Base-by-base conservation (phyloP, 1,140 invertebrate genomes). In the Phymastichus coffea region DNA sequence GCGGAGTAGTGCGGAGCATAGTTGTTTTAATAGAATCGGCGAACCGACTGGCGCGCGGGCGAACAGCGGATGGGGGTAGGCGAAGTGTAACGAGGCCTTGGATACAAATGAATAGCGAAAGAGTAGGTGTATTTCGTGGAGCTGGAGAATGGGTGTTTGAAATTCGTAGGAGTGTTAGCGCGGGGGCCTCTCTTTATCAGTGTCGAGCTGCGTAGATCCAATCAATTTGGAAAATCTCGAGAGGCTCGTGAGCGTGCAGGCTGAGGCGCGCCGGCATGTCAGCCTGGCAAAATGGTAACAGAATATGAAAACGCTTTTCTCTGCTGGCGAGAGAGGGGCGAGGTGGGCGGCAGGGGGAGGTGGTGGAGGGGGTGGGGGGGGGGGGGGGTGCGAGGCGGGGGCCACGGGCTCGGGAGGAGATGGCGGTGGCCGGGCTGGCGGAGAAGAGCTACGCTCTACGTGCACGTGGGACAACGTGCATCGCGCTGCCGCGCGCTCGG, bases 211-310 rank as follows among this genome's bases (percentile, higher is more conserved):
- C 28, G 12, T 53, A 62, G 53, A 53, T 62, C 60, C 64, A 67
- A 68, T 69, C 65, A 69, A 69, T 69, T 71, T 69, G 56, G 58
- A 65, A 71, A 69, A 68, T 67, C 70, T 66, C 67, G 58, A 48
- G 67, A 62, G 66, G 51, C 61, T 72, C 67, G 64, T 67, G 63
- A 8, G 12, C 6, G 6, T 33, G 28, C 64, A 59, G 47, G 53
- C 51, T 53, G 52, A 35, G n/a, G 35, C 51, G 44, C 48, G 23
- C 10, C 56, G 23, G 43, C 37, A 26, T 14, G 51, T 25, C 43
- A 9, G 17, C 51, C 28, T 3, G 43, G 57, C 30, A 61, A 61
- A 68, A 68, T 67, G 61, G 66, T 68, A 70, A 69, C 67, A 66
- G 69, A 70, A 70, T 70, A 70, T 70, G 69, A 69, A 67, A 70